phyloP scores from a whole-genome alignment of 2,888 invertebrate species.

The Brachyopa scutellaris region DNA sequence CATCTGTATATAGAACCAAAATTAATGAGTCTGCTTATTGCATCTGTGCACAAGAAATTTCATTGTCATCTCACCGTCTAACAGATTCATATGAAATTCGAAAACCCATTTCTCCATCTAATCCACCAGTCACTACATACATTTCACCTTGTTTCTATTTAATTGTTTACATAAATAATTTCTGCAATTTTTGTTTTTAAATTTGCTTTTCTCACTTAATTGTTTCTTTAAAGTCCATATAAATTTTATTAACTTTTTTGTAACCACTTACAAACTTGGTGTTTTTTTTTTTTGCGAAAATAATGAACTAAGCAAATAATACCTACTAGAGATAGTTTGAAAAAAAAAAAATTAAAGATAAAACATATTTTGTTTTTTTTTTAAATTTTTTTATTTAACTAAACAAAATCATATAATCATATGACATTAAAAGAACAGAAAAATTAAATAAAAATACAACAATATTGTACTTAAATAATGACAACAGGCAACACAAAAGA shows the following conservation, averaged over 20 bases:
- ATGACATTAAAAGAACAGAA: conserved; percentile 27
- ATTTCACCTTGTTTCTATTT: conserved; percentile 41
- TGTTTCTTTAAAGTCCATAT: conserved; percentile 26
- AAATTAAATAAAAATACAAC: conserved; percentile 29
- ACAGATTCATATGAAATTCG: no score
- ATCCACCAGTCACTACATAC: conserved; percentile 46
- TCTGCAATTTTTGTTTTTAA: conserved; percentile 54
- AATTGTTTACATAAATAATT: conserved; percentile 56
- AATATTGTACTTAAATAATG: conserved; percentile 31
- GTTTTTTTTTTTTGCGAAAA: conserved; percentile 4
- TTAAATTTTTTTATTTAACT: conserved; percentile 68
- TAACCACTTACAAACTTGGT: not conserved
- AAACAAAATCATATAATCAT: conserved; percentile 50
- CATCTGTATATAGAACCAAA: no score
- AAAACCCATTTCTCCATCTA: no score
- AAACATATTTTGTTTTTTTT: conserved; percentile 63
- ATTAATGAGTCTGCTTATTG: no score
- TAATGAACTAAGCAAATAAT: conserved; percentile 35
- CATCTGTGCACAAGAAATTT: no score
- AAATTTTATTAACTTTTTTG: conserved; percentile 11
- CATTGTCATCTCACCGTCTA: no score
- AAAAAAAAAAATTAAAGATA: conserved; percentile 21
- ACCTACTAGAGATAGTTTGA: conserved; percentile 53
- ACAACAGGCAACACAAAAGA: conserved; percentile 49
- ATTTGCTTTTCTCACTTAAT: conserved; percentile 67